Conservation (phyloP, 2,888 invertebrate species). For the Epirrhoe tristata region DNA sequence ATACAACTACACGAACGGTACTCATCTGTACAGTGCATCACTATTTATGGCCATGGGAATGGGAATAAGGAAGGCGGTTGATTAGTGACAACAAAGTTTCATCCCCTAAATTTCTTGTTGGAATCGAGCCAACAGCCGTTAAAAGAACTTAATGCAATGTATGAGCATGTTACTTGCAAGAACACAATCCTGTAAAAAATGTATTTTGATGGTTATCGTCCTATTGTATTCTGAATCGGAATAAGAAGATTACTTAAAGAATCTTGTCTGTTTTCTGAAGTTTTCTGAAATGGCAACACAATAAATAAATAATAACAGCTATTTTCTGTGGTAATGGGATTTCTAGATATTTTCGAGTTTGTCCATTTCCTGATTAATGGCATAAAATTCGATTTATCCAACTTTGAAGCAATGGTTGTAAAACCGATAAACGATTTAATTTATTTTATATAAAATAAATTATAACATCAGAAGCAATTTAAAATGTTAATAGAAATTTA, state of each 20-base stretch:
- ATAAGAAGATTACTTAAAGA: constrained; percentile 24
- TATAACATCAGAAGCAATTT: constrained; percentile 26
- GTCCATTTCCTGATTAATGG: neutral
- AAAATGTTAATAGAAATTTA: constrained; percentile 27
- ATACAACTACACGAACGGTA: neutral
- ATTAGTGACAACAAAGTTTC: constrained; percentile 68
- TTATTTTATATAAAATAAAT: constrained; percentile 4
- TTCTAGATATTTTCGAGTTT: constrained; percentile 1
- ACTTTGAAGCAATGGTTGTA: neutral
- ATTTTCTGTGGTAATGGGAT: constrained; percentile 1
- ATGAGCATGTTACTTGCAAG: constrained; percentile 54
- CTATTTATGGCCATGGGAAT: constrained; percentile 35
- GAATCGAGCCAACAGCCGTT: constrained; percentile 59
- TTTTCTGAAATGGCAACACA: constrained; percentile 5
- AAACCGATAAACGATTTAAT: neutral
- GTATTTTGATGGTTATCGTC: constrained; percentile 30
- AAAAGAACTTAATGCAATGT: constrained; percentile 58
- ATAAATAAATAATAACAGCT: neutral
- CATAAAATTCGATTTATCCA: neutral
- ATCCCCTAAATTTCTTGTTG: constrained; percentile 54
- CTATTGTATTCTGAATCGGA: constrained; percentile 22
- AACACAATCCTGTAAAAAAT: constrained; percentile 50
- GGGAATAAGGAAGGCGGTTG: constrained; percentile 51
- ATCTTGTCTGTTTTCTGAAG: constrained; percentile 3
- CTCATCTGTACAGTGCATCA: constrained; percentile 9